phyloP scores from a whole-genome alignment of 2,888 invertebrate species.

The Alloscopus bannaensis region DNA sequence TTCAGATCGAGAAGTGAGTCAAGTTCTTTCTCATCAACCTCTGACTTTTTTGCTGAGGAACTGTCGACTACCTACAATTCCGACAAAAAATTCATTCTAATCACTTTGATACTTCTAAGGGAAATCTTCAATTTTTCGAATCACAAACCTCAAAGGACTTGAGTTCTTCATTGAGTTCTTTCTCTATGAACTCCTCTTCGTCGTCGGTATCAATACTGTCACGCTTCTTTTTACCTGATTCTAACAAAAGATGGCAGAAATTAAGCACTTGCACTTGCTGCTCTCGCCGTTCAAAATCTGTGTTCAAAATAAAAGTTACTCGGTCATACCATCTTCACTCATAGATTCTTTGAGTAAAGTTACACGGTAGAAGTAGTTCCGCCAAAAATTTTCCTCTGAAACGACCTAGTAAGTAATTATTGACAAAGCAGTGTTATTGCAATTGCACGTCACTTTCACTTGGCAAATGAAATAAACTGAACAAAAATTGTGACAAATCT shows the following conservation, averaged over 20 bases:
- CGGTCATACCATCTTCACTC: slow-evolving; percentile 69
- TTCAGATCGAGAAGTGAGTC: slow-evolving; percentile 73
- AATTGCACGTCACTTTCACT: too few species aligned
- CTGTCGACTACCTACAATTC: slow-evolving; percentile 66
- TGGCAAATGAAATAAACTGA: not conserved
- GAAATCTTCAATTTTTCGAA: slow-evolving; percentile 64
- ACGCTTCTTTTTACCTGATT: slow-evolving; percentile 70
- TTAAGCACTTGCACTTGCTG: not conserved
- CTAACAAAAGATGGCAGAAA: slow-evolving; percentile 32
- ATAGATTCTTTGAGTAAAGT: slow-evolving; percentile 97
- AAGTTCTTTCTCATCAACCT: slow-evolving; percentile 72
- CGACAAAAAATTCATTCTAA: slow-evolving; percentile 66
- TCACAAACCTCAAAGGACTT: slow-evolving; percentile 94
- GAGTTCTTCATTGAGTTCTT: slow-evolving; percentile 94
- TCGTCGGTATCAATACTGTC: slow-evolving; percentile 69
- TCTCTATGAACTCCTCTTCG: slow-evolving; percentile 81
- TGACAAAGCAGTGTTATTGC: not conserved
- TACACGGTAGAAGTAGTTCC: slow-evolving; percentile 99
- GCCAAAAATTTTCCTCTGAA: slow-evolving; percentile 99
- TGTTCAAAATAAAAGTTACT: slow-evolving; percentile 1
- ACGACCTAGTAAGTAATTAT: slow-evolving; percentile 77
- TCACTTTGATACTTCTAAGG: slow-evolving; percentile 55
- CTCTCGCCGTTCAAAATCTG: not conserved
- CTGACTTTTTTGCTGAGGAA: slow-evolving; percentile 66
- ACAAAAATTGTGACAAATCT: slow-evolving; percentile 76